A percentile compares a stretch with the other conserved stretches of the same genome.
phyloP scores from a whole-genome alignment of 1,140 invertebrate genomes.

The Steinernema feltiae region DNA sequence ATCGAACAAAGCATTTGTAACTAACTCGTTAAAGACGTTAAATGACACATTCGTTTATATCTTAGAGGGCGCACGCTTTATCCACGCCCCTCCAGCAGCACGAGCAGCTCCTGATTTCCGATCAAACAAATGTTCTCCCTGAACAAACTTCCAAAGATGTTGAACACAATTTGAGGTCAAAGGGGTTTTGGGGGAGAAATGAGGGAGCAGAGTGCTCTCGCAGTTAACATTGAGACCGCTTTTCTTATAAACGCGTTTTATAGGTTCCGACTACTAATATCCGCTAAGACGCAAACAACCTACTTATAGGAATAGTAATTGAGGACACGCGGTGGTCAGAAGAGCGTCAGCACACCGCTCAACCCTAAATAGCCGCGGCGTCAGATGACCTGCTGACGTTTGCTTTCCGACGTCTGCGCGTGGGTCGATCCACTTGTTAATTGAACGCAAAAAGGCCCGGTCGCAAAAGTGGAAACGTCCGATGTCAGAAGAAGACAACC shows the following conservation, averaged over 20 bases:
- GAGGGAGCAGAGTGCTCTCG: not conserved
- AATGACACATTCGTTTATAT: not conserved
- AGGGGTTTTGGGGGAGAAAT: not conserved
- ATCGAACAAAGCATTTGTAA: not conserved
- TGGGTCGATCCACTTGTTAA: conserved; percentile 7
- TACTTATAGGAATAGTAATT: not conserved
- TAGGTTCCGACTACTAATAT: not conserved
- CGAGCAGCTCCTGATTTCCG: too few relatives aligned
- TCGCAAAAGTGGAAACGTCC: too few relatives aligned
- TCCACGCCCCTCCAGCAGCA: not conserved
- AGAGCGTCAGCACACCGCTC: not conserved
- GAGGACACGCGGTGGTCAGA: not conserved
- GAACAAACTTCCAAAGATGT: not conserved
- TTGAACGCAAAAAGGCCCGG: not conserved
- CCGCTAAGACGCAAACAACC: not conserved
- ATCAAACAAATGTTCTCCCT: not conserved
- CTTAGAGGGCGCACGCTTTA: not conserved
- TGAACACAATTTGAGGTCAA: not conserved
- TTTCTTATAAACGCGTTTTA: not conserved
- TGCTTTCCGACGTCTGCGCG: not conserved
- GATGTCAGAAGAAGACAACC: too few relatives aligned
- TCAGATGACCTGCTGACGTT: not conserved
- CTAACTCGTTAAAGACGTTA: not conserved
- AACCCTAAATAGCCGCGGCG: not conserved
- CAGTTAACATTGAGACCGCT: not conserved